Evolutionary conservation across 2,888 invertebrate genomes (phyloP).

Genomic region (Syrphus vitripennis): DNA sequence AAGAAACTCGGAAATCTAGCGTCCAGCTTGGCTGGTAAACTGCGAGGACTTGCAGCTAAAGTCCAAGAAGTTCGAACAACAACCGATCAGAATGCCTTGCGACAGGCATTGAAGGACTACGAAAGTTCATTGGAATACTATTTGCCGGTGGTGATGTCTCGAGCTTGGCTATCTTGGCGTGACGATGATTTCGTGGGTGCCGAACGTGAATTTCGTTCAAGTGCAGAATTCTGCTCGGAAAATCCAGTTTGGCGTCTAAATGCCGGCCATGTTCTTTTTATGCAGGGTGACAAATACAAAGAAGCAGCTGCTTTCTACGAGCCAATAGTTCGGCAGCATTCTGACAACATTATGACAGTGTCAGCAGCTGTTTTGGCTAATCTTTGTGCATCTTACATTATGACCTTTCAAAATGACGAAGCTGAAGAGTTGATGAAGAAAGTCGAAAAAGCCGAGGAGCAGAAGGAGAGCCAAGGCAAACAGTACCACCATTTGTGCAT

Average conservation of each 20-base stretch:
- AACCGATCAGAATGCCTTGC: slow-evolving; percentile 93
- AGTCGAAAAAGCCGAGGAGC: slow-evolving; percentile 98
- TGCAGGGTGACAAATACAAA: slow-evolving; percentile 99
- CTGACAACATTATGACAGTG: slow-evolving; percentile 93
- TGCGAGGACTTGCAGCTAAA: slow-evolving; percentile 95
- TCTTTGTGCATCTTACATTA: slow-evolving; percentile 98
- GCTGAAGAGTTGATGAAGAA: slow-evolving; percentile 99
- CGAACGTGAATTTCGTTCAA: slow-evolving; percentile 97
- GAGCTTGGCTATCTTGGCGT: slow-evolving; percentile 99
- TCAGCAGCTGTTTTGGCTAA: slow-evolving; percentile 99
- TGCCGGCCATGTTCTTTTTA: slow-evolving; percentile 98
- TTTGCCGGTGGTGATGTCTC: slow-evolving; percentile 99
- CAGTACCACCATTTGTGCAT: slow-evolving; percentile 98
- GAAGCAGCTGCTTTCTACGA: slow-evolving; percentile 99
- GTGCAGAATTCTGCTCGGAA: slow-evolving; percentile 98
- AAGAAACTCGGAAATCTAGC: slow-evolving; percentile 97
- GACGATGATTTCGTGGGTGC: slow-evolving; percentile 97
- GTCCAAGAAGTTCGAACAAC: slow-evolving; percentile 95
- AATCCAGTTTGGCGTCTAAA: slow-evolving; percentile 98
- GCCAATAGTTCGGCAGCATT: slow-evolving; percentile 97
- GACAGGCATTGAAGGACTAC: slow-evolving; percentile 94
- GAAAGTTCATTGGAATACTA: slow-evolving; percentile 93
- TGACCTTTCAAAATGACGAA: slow-evolving; percentile 99
- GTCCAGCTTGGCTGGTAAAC: slow-evolving; percentile 92
- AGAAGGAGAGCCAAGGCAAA: slow-evolving; percentile 91